phyloP scores from a whole-genome alignment of 1,140 invertebrate species.

The Oryctes rhinoceros region DNA sequence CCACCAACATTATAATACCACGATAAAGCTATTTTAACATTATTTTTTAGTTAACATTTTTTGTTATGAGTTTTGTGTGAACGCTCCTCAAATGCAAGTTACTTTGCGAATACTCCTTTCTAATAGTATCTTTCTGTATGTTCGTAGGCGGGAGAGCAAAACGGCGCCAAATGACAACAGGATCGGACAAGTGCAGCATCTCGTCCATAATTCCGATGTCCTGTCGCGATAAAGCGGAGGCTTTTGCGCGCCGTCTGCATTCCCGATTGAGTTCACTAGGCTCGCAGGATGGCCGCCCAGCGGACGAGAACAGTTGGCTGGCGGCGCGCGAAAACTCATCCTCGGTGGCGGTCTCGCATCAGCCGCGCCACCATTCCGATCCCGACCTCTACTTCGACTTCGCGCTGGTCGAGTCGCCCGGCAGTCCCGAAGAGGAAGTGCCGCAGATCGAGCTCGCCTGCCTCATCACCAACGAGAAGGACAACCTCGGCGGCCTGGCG shows the following conservation, averaged over 20 bases:
- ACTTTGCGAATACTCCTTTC: too few relatives aligned
- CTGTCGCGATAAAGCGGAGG: slow-evolving; percentile 79
- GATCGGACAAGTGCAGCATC: slow-evolving; percentile 61
- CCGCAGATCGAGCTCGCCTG: slow-evolving; percentile 48
- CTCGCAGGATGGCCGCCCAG: slow-evolving; percentile 57
- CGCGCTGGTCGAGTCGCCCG: slow-evolving; percentile 69
- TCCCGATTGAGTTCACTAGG: slow-evolving; percentile 75
- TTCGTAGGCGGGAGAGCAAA: background rate
- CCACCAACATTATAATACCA: too few relatives aligned
- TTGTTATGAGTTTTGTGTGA: too few relatives aligned
- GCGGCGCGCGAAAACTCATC: slow-evolving; percentile 51
- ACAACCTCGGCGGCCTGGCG: slow-evolving; percentile 41
- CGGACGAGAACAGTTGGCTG: slow-evolving; percentile 64
- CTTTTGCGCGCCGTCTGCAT: slow-evolving; percentile 79
- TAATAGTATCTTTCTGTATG: background rate
- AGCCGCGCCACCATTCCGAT: slow-evolving; percentile 64
- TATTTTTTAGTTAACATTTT: too few relatives aligned
- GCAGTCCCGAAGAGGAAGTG: slow-evolving; percentile 71
- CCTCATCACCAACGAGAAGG: slow-evolving; percentile 49
- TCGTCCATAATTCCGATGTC: slow-evolving; percentile 70
- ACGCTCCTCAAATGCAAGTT: too few relatives aligned
- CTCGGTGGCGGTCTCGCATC: slow-evolving; percentile 55
- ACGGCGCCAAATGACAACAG: slow-evolving; percentile 47
- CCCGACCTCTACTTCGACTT: slow-evolving; percentile 68
- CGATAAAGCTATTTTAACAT: too few relatives aligned